Percentiles rank a stretch among this genome's conserved stretches.
Conservation (phyloP, 2,113 vertebrate species). For the Clarias batrachus region DNA sequence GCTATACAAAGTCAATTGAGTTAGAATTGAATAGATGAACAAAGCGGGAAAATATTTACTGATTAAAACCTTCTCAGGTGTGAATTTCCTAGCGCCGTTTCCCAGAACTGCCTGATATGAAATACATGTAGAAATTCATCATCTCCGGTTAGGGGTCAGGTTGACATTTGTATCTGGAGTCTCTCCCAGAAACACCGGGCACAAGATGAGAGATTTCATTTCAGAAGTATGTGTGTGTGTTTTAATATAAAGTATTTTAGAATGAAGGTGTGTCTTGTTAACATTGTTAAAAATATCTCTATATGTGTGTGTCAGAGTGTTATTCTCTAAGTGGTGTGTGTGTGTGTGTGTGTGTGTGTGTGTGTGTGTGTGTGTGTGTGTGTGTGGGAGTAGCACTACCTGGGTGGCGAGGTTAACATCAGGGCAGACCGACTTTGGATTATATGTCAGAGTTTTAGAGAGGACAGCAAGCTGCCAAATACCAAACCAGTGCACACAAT, state of each 20-base stretch:
- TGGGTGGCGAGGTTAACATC: constrained; percentile 36
- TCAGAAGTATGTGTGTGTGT: background rate
- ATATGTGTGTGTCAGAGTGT: constrained; percentile 10
- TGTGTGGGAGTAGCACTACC: background rate
- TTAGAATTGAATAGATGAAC: background rate
- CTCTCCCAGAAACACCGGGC: background rate
- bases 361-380: constrained; percentile 25
- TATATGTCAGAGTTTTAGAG: constrained; percentile 15
- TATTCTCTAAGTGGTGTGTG: background rate
- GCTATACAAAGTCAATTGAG: background rate
- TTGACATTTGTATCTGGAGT: background rate
- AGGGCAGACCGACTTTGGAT: background rate
- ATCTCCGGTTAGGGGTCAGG: background rate
- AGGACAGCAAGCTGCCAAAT: constrained; percentile 2
- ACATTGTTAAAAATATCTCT: background rate
- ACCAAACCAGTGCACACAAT: background rate
- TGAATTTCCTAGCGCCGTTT: background rate
- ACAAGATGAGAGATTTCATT: background rate
- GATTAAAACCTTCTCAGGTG: background rate
- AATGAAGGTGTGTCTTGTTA: background rate
- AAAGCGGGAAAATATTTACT: background rate
- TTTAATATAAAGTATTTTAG: background rate
- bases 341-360: constrained; percentile 15
- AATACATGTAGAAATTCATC: background rate
- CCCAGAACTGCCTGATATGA: background rate